Evolutionary conservation across 2,888 invertebrate genomes (phyloP).

Genomic region (Netelia fuscicornis): DNA sequence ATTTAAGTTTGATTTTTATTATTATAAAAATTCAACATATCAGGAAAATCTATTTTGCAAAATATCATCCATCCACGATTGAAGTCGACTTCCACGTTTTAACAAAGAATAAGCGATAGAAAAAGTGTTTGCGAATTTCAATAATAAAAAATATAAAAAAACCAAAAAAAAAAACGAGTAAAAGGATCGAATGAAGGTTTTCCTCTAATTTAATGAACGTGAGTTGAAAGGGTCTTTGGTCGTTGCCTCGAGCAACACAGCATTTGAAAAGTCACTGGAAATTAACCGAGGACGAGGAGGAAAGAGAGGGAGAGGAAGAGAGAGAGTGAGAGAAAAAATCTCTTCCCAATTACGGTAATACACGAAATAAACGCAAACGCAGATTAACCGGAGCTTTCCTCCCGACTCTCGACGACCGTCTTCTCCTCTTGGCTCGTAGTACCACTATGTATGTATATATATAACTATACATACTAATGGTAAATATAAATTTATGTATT

Average conservation of each 20-base stretch:
- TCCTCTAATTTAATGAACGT: neutral
- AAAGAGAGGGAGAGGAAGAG: neutral
- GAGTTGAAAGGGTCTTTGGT: neutral
- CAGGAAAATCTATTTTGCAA: neutral
- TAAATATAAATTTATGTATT: too few species aligned
- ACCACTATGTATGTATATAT: neutral
- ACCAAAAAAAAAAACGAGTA: neutral
- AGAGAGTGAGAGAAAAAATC: conserved; percentile 18
- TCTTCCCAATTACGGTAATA: conserved; percentile 50
- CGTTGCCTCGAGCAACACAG: conserved; percentile 3
- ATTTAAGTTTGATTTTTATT: too few species aligned
- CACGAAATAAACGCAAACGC: conserved; percentile 56
- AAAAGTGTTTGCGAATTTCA: neutral
- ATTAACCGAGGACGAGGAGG: neutral
- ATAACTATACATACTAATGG: neutral
- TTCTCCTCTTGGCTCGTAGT: neutral
- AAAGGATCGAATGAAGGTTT: neutral
- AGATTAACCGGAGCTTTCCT: conserved; percentile 39
- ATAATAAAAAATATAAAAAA: neutral
- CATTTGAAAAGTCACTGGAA: neutral
- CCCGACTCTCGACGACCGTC: conserved; percentile 24
- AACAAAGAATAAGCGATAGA: neutral
- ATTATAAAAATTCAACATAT: too few species aligned
- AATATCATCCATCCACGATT: neutral
- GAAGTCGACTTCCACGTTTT: neutral